A percentile compares a stretch with the other conserved stretches of the same genome.
These are phyloP conservation scores for Stichodactyla mertensii DNA, from an alignment of 64 coral and sea anemone genomes.

Conservation along the genomic window DNA sequence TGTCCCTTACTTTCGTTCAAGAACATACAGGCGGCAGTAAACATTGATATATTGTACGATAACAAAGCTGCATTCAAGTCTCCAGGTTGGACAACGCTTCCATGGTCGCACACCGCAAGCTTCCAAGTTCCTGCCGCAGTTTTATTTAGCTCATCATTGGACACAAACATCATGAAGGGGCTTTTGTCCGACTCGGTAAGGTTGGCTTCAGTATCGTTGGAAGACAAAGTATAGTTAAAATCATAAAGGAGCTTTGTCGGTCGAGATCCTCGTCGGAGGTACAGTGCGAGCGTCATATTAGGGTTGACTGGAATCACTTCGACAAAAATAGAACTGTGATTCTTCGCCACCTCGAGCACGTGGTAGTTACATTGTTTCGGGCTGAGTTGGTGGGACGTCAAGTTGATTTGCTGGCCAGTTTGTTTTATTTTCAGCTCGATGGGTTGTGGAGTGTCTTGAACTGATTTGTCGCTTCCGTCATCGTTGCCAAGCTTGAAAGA, in stretches of 20 bases:
- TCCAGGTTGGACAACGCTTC: background rate
- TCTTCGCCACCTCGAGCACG: constrained; percentile 39
- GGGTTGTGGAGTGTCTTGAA: constrained; percentile 22
- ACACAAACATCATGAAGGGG: constrained; percentile 51
- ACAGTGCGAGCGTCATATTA: background rate
- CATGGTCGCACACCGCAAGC: constrained; percentile 13
- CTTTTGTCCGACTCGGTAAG: background rate
- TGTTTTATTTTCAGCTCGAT: constrained; percentile 36
- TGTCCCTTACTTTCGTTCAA: constrained; percentile 21
- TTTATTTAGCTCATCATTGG: constrained; percentile 63
- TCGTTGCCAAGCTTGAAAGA: constrained; percentile 18
- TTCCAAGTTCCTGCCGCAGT: constrained; percentile 71
- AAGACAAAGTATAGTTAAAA: background rate
- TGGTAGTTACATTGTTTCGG: background rate
- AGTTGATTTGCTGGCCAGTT: constrained; percentile 12
- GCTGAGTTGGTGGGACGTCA: background rate
- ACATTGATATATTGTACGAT: constrained; percentile 29
- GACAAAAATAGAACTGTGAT: constrained; percentile 60
- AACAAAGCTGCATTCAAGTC: background rate
- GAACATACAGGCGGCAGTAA: constrained; percentile 59
- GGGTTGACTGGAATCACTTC: constrained; percentile 1
- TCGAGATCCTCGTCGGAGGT: background rate
- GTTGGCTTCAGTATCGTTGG: constrained; percentile 35
- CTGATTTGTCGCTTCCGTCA: constrained; percentile 15
- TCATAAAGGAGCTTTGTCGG: background rate